Evolutionary conservation across 92 coral and sea anemone species (phyloP), one percentile per base, ranked within the genome.

Genomic region (Muricea muricata): DNA sequence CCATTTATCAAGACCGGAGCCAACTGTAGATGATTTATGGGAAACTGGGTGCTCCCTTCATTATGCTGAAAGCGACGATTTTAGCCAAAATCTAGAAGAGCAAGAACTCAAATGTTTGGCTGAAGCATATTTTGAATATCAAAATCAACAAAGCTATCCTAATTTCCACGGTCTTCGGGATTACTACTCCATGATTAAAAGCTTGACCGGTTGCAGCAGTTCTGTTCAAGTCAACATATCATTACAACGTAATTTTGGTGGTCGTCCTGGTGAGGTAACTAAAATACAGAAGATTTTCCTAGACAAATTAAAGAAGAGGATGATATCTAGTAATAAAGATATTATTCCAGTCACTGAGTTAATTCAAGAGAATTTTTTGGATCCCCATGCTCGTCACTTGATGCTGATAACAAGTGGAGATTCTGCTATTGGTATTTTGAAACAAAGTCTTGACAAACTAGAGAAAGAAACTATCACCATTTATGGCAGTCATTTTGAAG

Each of bases 81-180:
- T 46, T 30, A 40, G 34, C 69, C 46, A 12, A 25, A 24, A 46
- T 85, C 7, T 86, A 4, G 85, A 87, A 69, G 47, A 84, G 48
- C 50, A 56, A 0, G 93, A 90, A 58, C 90, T 96, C 7, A 87
- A 66, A 30, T 89, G 95, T 82, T 91, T 96, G 37, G 99, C 99
- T 9, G 73, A 89, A 63, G 99, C 94, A 15, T 96, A 96, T 73
- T 81, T 81, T 68, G 85, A 90, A 26, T 96, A 96, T 76, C 97
- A 93, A 71, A 58, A 42, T 18, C 72, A 34, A 29, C 99, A 96
- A 70, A 87, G 60, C 17, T 89, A 89, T 75, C 89, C 91, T 1
- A 93, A 96, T 69, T 96, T 96, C 52, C 99, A 96, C 24, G 99
- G 99, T 12, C 99, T 96, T 14, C 97, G 99, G 11, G 99, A 96